Conservation (phyloP, 1,140 invertebrate genomes). For the Diabrotica virgifera region DNA sequence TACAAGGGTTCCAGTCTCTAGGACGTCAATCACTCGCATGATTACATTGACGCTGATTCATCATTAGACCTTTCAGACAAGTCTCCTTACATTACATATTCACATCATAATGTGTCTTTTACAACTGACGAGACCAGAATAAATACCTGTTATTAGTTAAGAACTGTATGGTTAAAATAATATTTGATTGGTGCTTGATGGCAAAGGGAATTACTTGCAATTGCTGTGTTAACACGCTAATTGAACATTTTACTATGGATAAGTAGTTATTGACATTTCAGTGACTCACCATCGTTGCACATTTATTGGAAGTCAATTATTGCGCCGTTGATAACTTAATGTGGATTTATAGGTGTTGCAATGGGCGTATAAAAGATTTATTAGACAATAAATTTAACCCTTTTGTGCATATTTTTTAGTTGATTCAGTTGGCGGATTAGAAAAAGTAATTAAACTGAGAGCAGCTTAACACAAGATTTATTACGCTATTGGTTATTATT, state of each 20-base stretch:
- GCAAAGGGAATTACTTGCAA: neutral
- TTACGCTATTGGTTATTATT: too few species aligned
- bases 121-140: neutral
- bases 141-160: conserved; percentile 3
- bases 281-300: neutral
- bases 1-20: too few species aligned
- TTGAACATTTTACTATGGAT: neutral
- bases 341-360: neutral
- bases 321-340: neutral
- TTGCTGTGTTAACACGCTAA: conserved; percentile 2
- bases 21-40: too few species aligned
- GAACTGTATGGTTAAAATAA: neutral
- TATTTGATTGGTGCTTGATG: neutral
- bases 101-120: neutral
- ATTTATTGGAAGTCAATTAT: neutral
- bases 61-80: neutral
- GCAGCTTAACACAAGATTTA: too few species aligned
- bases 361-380: neutral
- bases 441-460: too few species aligned
- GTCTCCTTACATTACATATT: neutral
- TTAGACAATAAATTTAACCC: neutral
- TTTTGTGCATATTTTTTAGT: too few species aligned
- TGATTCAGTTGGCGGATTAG: too few species aligned
- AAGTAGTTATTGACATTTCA: neutral
- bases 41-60: too few species aligned